A percentile compares a stretch with the other conserved stretches of the same genome.
phyloP scores from a whole-genome alignment of 1,140 invertebrate species.

The Drosophila kanapiae region DNA sequence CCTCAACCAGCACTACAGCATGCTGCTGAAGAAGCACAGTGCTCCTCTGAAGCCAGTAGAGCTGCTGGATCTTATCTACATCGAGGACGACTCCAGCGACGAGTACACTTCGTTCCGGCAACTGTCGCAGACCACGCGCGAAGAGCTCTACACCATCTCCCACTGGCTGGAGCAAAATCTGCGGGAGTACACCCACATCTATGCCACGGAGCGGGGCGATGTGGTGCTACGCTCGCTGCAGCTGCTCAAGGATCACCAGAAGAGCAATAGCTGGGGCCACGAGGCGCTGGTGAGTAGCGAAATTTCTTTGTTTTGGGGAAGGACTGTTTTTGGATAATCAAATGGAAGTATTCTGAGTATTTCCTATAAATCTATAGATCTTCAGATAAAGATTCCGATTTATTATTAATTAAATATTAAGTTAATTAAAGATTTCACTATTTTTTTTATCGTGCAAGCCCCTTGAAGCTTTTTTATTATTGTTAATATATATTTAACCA shows the following conservation, averaged over 20 bases:
- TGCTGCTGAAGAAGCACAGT: slow-evolving; percentile 93
- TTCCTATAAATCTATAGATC: too few species aligned
- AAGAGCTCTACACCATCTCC: slow-evolving; percentile 92
- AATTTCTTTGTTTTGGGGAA: background rate
- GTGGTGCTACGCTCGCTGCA: slow-evolving; percentile 92
- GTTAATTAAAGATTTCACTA: too few species aligned
- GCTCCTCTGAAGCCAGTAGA: slow-evolving; percentile 93
- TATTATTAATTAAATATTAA: too few species aligned
- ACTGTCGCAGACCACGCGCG: slow-evolving; percentile 81
- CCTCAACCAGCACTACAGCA: slow-evolving; percentile 94
- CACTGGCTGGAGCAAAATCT: slow-evolving; percentile 94
- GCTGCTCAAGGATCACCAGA: slow-evolving; percentile 92
- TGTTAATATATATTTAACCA: too few species aligned
- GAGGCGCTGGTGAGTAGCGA: slow-evolving; percentile 77
- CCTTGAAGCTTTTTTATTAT: too few species aligned
- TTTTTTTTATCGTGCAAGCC: too few species aligned
- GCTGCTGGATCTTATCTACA: slow-evolving; percentile 93
- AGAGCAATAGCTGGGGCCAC: slow-evolving; percentile 90
- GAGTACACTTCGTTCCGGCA: slow-evolving; percentile 84
- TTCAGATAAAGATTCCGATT: too few species aligned
- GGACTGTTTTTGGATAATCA: background rate
- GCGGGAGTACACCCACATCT: slow-evolving; percentile 92
- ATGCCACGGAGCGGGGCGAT: slow-evolving; percentile 91
- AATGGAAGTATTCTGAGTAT: background rate
- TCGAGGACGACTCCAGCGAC: slow-evolving; percentile 92